phyloP scores from a whole-genome alignment of 2,888 invertebrate genomes.

The Himalopsyche kuldschensis region DNA sequence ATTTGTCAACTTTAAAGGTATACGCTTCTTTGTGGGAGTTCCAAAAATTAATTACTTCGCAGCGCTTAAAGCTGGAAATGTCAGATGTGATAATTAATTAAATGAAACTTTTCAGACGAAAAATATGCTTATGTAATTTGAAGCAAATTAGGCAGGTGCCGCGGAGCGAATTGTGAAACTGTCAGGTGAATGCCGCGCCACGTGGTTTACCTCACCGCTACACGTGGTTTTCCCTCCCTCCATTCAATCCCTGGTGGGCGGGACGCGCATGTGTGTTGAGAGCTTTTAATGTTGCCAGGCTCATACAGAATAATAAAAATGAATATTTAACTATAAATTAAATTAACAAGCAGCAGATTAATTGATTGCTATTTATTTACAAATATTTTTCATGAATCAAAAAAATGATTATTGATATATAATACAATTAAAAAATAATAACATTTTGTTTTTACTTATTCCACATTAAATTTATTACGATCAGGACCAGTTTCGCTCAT shows the following conservation, averaged over 20 bases:
- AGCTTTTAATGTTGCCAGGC: neutral
- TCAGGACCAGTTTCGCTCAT: too few relatives aligned
- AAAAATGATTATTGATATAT: too few relatives aligned
- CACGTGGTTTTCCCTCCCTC: neutral
- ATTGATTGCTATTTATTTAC: too few relatives aligned
- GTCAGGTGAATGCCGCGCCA: neutral
- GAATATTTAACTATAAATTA: too few relatives aligned
- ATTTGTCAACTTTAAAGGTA: neutral
- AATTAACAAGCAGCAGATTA: too few relatives aligned
- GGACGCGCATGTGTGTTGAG: neutral
- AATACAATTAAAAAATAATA: too few relatives aligned
- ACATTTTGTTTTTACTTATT: too few relatives aligned
- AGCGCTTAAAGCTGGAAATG: neutral
- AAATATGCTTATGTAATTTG: neutral
- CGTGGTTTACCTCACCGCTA: neutral
- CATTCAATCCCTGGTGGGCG: neutral
- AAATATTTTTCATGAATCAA: too few relatives aligned
- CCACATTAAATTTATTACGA: too few relatives aligned
- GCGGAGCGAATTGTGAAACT: neutral
- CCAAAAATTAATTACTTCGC: neutral
- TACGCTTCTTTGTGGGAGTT: neutral
- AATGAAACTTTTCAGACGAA: neutral
- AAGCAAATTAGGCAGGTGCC: neutral
- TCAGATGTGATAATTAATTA: neutral
- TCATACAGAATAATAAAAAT: neutral